phyloP scores from a whole-genome alignment of 2,888 invertebrate genomes.

The Ormyrus pomaceus region DNA sequence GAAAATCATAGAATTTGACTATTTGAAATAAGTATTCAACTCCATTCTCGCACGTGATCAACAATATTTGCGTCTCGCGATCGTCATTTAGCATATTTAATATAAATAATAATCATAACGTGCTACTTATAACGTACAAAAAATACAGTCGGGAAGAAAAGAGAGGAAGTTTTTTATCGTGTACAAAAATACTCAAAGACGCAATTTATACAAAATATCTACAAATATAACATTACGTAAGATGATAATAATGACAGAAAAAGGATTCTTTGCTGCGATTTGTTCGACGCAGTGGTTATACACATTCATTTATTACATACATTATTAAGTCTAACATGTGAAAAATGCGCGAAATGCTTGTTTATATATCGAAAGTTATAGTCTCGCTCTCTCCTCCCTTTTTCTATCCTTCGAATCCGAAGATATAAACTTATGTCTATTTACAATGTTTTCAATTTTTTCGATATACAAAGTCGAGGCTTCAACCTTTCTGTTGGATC shows the following conservation, averaged over 20 bases:
- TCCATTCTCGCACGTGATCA: neutral
- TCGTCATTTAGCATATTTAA: conserved; percentile 65
- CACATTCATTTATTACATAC: neutral
- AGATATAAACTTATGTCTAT: conserved; percentile 32
- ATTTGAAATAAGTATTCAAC: conserved; percentile 34
- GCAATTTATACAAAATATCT: conserved; percentile 37
- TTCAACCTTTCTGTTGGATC: neutral
- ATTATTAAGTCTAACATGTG: conserved; percentile 3
- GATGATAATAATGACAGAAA: conserved; percentile 1
- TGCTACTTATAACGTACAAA: conserved; percentile 69
- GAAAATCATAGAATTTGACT: neutral
- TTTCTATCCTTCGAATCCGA: conserved; percentile 1
- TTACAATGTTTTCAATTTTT: conserved; percentile 17
- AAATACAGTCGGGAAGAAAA: conserved; percentile 57
- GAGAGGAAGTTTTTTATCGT: conserved; percentile 34
- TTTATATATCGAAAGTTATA: conserved; percentile 28
- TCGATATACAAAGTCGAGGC: conserved; percentile 15
- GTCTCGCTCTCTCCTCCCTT: conserved; percentile 45
- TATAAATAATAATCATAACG: conserved; percentile 69
- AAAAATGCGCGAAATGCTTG: conserved; percentile 50
- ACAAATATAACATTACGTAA: conserved; percentile 32
- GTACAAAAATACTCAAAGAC: conserved; percentile 47
- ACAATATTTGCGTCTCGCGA: neutral
- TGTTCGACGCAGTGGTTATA: conserved; percentile 3
- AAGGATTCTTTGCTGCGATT: conserved; percentile 14